Percentiles rank a stretch among this genome's conserved stretches.
Conservation (phyloP, 2,888 invertebrate genomes). For the Labia minor region DNA sequence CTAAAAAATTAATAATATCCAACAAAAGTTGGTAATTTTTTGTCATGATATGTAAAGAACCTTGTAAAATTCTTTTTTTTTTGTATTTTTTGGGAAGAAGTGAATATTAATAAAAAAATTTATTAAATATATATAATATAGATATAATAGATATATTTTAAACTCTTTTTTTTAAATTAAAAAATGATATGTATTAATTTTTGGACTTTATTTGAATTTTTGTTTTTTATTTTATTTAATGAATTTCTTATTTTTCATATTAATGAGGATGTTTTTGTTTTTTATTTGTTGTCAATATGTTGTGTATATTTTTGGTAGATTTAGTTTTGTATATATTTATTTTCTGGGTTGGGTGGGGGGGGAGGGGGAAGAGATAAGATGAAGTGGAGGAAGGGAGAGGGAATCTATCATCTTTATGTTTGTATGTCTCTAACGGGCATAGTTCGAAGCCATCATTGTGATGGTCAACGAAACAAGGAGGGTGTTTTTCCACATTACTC, state of each 20-base stretch:
- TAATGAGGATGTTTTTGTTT: background rate
- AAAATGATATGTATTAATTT: slow-evolving; percentile 2
- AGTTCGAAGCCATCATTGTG: background rate
- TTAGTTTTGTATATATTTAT: background rate
- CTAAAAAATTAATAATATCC: background rate
- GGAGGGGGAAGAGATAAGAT: no score
- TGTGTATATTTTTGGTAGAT: background rate
- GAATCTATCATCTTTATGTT: background rate
- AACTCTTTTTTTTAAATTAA: background rate
- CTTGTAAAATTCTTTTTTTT: no score
- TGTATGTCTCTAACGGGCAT: background rate
- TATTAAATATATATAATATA: no score
- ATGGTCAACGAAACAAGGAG: background rate
- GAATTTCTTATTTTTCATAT: background rate
- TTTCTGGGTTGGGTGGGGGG: background rate
- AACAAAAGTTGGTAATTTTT: background rate
- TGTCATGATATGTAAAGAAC: background rate
- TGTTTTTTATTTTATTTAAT: background rate
- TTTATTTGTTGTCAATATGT: background rate
- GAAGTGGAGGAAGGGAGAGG: no score
- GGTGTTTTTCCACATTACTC: background rate
- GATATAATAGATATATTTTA: no score
- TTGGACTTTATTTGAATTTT: background rate
- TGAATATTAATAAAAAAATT: no score
- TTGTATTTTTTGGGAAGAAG: no score